phyloP scores from a whole-genome alignment of 1,140 invertebrate species.

The Brachionus asplanchnoidis region DNA sequence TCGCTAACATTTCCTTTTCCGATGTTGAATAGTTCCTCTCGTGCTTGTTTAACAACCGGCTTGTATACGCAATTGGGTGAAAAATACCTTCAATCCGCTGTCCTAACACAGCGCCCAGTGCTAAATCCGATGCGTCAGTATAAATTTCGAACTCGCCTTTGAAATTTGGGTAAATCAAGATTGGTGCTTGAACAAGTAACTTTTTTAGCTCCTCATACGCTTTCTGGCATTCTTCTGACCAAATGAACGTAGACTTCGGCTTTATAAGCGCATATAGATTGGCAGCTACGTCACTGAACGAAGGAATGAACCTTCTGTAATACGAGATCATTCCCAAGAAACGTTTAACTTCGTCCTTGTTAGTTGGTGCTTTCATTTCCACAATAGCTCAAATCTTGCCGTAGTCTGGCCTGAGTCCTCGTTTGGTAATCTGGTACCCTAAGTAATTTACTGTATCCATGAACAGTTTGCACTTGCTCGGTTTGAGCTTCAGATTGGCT shows the following conservation, averaged over 20 bases:
- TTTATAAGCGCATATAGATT: slow-evolving; percentile 50
- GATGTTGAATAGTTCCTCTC: no score
- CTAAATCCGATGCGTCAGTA: background rate
- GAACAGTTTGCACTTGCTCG: no score
- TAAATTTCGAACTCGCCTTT: background rate
- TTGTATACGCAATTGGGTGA: slow-evolving; percentile 7
- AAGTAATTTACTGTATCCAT: no score
- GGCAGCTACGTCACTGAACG: no score
- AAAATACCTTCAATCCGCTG: background rate
- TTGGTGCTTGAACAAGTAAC: slow-evolving; percentile 42
- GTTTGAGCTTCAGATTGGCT: no score
- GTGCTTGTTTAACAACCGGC: background rate
- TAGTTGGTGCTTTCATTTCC: no score
- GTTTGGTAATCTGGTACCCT: no score
- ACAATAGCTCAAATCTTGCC: no score
- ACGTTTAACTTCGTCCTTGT: no score
- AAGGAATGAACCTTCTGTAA: no score
- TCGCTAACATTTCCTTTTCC: slow-evolving; percentile 19
- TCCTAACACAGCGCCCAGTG: background rate
- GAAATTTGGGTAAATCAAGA: background rate
- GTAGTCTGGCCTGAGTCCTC: no score
- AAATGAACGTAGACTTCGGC: slow-evolving; percentile 47
- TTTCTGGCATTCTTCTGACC: slow-evolving; percentile 46
- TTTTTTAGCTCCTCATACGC: slow-evolving; percentile 50
- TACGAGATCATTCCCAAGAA: no score